Evolutionary conservation across 1,140 invertebrate species (phyloP).

Genomic region (Chironomus striatipennis): DNA sequence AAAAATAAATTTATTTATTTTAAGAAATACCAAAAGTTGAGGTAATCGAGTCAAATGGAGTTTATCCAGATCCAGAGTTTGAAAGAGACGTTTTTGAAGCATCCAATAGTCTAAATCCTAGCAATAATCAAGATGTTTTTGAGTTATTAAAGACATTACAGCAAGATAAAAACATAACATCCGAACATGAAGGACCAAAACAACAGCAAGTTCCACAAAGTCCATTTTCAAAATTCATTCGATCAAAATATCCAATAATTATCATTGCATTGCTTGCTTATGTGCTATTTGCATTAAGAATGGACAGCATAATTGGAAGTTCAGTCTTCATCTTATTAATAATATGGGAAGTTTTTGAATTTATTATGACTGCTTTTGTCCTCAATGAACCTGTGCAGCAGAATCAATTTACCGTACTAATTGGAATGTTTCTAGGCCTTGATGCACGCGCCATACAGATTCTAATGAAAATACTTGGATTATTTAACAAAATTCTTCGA

Average conservation of each 20-base stretch:
- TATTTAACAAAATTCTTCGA: background rate
- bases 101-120: background rate
- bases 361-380: background rate
- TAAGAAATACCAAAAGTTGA: background rate
- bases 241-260: background rate
- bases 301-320: background rate
- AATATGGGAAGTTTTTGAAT: background rate
- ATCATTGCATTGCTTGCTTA: background rate
- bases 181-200: background rate
- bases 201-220: background rate
- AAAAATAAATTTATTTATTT: conserved; percentile 3
- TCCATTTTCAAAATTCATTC: background rate
- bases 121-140: background rate
- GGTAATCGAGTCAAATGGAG: background rate
- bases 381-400: background rate
- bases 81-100: background rate
- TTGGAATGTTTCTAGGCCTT: background rate
- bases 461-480: background rate
- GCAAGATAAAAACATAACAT: background rate
- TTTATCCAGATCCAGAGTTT: conserved; percentile 15
- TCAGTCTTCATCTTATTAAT: background rate
- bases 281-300: background rate
- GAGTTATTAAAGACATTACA: background rate
- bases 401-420: background rate
- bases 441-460: background rate